Conservation (phyloP, 2,888 invertebrate genomes). For the Eristalis arbustorum region DNA sequence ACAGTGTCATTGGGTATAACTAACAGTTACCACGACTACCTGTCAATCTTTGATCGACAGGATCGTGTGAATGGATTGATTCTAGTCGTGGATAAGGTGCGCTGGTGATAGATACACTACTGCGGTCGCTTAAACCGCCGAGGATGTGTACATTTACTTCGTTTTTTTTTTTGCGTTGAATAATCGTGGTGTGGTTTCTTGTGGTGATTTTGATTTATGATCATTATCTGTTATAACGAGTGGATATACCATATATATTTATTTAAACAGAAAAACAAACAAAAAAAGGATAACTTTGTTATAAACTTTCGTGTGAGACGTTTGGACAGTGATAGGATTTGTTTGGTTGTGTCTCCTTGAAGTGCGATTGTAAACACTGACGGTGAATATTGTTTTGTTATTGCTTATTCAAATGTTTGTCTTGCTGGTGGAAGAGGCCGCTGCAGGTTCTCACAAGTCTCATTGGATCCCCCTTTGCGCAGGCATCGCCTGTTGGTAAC, state of each 20-base stretch:
- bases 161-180: background rate
- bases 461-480: too few species aligned
- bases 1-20: constrained; percentile 62
- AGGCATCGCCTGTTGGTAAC: too few species aligned
- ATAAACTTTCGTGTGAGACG: background rate
- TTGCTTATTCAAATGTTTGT: constrained; percentile 11
- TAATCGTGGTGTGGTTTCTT: background rate
- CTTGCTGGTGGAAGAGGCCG: background rate
- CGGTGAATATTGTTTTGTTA: background rate
- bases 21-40: constrained; percentile 65
- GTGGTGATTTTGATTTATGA: constrained; percentile 13
- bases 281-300: constrained; percentile 35
- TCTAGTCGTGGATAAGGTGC: constrained; percentile 69
- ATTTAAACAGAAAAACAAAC: background rate
- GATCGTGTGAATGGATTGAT: constrained; percentile 68
- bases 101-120: constrained; percentile 60
- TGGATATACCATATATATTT: constrained; percentile 44
- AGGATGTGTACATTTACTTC: constrained; percentile 36
- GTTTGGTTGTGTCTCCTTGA: background rate
- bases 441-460: too few species aligned
- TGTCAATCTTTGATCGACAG: constrained; percentile 68
- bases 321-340: background rate
- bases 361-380: constrained; percentile 39
- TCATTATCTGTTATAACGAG: constrained; percentile 25
- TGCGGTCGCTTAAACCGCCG: constrained; percentile 29